Conservation (phyloP, 2,888 invertebrate species). For the Epinotia bilunana region DNA sequence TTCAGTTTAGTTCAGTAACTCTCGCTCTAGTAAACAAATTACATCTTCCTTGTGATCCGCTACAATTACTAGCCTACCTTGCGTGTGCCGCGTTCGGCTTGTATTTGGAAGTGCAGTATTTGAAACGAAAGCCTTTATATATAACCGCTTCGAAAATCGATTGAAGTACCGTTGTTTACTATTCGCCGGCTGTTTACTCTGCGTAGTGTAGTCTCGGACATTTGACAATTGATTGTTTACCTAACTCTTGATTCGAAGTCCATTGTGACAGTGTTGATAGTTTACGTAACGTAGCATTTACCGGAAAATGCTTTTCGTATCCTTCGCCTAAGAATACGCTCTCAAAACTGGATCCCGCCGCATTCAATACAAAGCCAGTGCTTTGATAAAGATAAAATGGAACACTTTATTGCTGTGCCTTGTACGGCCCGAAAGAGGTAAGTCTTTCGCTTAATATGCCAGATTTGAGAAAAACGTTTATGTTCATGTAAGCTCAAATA, state of each 20-base stretch:
- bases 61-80: neutral
- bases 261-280: constrained; percentile 67
- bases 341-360: neutral
- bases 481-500: constrained; percentile 67
- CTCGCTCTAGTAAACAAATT: constrained; percentile 37
- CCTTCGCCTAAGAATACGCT: constrained; percentile 46
- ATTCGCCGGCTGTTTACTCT: constrained; percentile 45
- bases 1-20: constrained; percentile 52
- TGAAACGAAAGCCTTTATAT: constrained; percentile 22
- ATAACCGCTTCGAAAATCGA: constrained; percentile 26
- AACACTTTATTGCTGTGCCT: constrained; percentile 21
- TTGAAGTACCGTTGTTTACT: constrained; percentile 44
- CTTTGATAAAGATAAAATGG: constrained; percentile 22
- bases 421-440: constrained; percentile 41
- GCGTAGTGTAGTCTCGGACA: constrained; percentile 46
- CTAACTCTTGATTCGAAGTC: constrained; percentile 60
- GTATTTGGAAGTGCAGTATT: constrained; percentile 18
- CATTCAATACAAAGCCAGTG: neutral
- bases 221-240: constrained; percentile 75
- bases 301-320: constrained; percentile 55
- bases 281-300: constrained; percentile 58
- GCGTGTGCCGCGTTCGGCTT: neutral
- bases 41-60: constrained; percentile 19
- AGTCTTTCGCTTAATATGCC: constrained; percentile 44
- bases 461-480: constrained; percentile 51